These are phyloP conservation scores for Oikopleura albicans DNA, from an alignment of 23 tunicate genomes.

Conservation along the genomic window DNA sequence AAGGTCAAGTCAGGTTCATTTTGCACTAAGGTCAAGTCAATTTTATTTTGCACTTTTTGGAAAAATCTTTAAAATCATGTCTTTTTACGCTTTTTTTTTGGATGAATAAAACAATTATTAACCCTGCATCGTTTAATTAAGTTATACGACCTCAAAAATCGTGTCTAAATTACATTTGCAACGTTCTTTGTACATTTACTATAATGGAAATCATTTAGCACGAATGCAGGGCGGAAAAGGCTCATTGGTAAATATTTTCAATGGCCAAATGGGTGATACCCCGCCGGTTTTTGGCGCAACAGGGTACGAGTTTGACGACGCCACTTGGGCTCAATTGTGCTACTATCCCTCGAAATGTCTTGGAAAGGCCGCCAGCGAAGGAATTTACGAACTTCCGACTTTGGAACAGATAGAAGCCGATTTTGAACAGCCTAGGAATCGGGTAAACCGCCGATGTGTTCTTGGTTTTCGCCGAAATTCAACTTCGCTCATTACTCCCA, in stretches of 20 bases:
- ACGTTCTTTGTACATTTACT: background rate
- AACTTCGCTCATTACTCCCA: no score
- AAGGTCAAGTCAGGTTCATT: no score
- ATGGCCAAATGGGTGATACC: background rate
- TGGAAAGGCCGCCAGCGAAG: background rate
- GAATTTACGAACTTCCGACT: background rate
- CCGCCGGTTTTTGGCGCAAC: background rate
- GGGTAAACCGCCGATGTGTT: background rate
- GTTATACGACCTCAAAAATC: no score
- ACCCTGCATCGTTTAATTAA: no score
- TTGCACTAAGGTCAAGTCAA: no score
- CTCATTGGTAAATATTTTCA: background rate
- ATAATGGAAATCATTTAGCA: background rate
- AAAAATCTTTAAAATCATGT: no score
- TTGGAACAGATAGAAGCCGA: background rate
- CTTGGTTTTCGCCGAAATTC: no score
- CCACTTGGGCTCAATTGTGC: background rate
- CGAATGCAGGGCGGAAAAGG: background rate
- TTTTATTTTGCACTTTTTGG: no score
- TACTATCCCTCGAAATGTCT: background rate
- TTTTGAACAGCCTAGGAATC: background rate
- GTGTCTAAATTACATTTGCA: no score
- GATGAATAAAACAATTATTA: no score
- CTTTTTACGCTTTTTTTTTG: background rate
- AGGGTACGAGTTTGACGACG: background rate